These are phyloP conservation scores for Chlorocebus sabaeus DNA, from an alignment of 2,113 vertebrate species.

Conservation along the genomic window DNA sequence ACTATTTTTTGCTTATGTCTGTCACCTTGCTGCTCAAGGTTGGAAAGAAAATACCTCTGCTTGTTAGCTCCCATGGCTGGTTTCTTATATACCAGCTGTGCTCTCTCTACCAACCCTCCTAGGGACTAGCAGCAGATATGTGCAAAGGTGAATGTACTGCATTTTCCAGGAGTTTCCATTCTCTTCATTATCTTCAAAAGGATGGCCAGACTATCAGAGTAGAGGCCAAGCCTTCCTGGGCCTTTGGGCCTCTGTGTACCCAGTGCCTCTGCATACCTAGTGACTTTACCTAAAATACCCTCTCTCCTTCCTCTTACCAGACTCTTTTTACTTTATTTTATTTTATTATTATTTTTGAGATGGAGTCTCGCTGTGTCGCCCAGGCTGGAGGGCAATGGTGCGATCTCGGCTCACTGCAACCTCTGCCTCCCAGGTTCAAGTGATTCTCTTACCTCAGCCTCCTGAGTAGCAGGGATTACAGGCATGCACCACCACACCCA, in stretches of 20 bases:
- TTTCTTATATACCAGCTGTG: conserved; percentile 43
- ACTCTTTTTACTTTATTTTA: not conserved
- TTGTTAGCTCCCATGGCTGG: conserved; percentile 64
- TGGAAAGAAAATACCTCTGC: conserved; percentile 62
- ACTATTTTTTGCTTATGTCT: conserved; percentile 68
- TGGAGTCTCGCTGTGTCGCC: not conserved
- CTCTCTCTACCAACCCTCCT: conserved; percentile 25
- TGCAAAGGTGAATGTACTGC: not conserved
- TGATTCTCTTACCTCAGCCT: not conserved
- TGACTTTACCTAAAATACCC: not conserved
- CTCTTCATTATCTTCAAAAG: not conserved
- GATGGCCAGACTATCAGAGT: not conserved
- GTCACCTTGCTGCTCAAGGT: conserved; percentile 61
- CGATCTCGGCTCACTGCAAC: not conserved
- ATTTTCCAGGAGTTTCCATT: not conserved
- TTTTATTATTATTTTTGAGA: not conserved
- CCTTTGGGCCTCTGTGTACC: not conserved
- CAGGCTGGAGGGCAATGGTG: not conserved
- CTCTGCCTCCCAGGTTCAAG: too few species aligned
- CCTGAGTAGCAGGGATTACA: not conserved
- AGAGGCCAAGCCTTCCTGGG: not conserved
- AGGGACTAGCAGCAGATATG: not conserved
- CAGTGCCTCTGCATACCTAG: not conserved
- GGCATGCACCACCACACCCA: not conserved
- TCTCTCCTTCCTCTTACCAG: not conserved